Evolutionary conservation across 2,888 invertebrate species (phyloP).

Genomic region (Rapana venosa): DNA sequence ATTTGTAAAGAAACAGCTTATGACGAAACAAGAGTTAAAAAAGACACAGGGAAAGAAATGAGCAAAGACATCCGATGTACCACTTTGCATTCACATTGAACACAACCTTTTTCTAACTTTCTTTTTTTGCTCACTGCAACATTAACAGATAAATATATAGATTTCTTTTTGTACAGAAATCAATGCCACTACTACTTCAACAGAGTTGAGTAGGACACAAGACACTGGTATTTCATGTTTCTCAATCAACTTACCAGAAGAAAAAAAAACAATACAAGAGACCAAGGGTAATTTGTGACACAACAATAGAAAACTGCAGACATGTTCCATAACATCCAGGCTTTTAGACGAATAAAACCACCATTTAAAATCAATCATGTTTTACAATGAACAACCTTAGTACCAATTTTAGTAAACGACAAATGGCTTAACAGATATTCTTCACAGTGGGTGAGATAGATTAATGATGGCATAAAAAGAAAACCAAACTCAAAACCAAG

Average conservation of each 20-base stretch:
- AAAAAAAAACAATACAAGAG: not conserved
- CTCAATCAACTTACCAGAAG: not conserved
- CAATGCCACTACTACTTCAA: not conserved
- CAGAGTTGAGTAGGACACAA: slow-evolving; percentile 5
- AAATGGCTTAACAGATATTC: too few relatives aligned
- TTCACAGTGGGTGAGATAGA: too few relatives aligned
- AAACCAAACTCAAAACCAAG: too few relatives aligned
- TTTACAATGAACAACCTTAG: too few relatives aligned
- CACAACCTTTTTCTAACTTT: not conserved
- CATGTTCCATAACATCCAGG: not conserved
- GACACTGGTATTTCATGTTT: slow-evolving; percentile 13
- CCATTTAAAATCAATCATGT: too few relatives aligned
- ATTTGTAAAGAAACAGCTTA: not conserved
- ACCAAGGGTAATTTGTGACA: not conserved
- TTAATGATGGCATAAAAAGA: too few relatives aligned
- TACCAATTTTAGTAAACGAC: too few relatives aligned
- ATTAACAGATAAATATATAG: not conserved
- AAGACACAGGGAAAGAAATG: not conserved
- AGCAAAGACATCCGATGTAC: not conserved
- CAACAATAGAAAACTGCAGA: not conserved
- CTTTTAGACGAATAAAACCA: too few relatives aligned
- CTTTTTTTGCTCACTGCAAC: not conserved
- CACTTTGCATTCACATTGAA: not conserved
- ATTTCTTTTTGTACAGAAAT: not conserved
- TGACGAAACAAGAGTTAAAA: not conserved